phyloP scores from a whole-genome alignment of 2,797 vertebrate genomes.

The Rachycentron canadum region DNA sequence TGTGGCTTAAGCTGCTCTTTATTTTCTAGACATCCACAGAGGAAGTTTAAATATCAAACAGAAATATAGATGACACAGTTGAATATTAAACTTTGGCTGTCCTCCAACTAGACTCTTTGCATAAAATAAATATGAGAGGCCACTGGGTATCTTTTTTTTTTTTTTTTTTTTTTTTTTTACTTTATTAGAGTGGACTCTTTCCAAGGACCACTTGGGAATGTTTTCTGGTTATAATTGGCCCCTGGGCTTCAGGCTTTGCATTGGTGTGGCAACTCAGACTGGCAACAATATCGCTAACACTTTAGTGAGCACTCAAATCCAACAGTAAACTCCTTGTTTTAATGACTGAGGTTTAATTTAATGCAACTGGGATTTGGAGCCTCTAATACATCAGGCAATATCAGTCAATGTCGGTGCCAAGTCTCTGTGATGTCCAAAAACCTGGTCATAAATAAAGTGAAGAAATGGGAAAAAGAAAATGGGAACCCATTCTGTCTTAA shows the following conservation, averaged over 20 bases:
- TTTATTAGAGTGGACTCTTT: conserved; percentile 59
- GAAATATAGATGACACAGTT: conserved; percentile 72
- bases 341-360: conserved; percentile 29
- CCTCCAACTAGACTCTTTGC: conserved; percentile 53
- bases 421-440: conserved; percentile 14
- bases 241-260: conserved; percentile 47
- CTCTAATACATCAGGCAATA: conserved; percentile 2
- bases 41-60: conserved; percentile 76
- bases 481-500: conserved; percentile 21
- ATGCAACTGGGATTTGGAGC: conserved; percentile 20
- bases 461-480: conserved; percentile 1
- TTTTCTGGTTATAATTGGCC: conserved; percentile 51
- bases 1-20: conserved; percentile 65
- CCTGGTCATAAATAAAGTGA: background rate
- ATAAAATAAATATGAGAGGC: conserved; percentile 61
- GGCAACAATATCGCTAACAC: conserved; percentile 35
- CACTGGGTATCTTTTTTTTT: conserved; percentile 33
- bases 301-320: conserved; percentile 41
- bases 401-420: background rate
- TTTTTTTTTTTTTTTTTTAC: conserved; percentile 35
- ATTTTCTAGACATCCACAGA: conserved; percentile 62
- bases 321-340: conserved; percentile 38
- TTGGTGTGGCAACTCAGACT: conserved; percentile 37
- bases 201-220: conserved; percentile 59
- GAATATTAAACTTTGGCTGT: conserved; percentile 66